Evolutionary conservation across 2,113 vertebrate genomes (phyloP).

Genomic region (Theropithecus gelada): DNA sequence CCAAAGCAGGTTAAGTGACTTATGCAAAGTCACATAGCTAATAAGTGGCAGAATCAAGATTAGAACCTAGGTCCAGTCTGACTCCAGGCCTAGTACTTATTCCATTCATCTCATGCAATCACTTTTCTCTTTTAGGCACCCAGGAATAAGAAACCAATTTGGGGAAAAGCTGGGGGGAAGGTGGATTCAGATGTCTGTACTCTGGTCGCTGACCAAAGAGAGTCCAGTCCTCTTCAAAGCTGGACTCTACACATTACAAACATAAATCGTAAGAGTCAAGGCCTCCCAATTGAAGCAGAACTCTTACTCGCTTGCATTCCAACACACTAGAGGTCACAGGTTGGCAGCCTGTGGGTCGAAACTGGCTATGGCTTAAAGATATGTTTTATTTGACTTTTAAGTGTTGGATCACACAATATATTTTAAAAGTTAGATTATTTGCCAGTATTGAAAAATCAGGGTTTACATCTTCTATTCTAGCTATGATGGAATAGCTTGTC

Average conservation of each 20-base stretch:
- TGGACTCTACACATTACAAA: no score
- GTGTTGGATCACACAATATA: background rate
- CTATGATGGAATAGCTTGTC: background rate
- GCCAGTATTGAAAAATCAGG: background rate
- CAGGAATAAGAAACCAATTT: background rate
- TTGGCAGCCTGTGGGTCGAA: background rate
- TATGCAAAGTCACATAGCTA: background rate
- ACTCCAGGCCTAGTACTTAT: background rate
- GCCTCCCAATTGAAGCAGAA: background rate
- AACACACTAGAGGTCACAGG: background rate
- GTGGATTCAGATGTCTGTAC: background rate
- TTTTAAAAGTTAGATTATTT: background rate
- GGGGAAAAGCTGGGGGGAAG: fast-evolving
- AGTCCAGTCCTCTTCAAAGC: background rate
- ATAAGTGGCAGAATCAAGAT: background rate
- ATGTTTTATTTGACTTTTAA: background rate
- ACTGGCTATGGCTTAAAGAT: background rate
- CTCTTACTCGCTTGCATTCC: background rate
- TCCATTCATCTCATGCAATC: background rate
- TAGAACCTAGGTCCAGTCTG: background rate
- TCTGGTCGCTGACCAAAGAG: background rate
- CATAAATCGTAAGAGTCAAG: background rate
- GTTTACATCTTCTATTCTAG: background rate
- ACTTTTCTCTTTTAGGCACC: background rate
- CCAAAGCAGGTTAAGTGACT: background rate